Evolutionary conservation across 1,140 invertebrate species (phyloP), one percentile per base, ranked within the genome.

Genomic region (Belonocnema kinseyi): DNA sequence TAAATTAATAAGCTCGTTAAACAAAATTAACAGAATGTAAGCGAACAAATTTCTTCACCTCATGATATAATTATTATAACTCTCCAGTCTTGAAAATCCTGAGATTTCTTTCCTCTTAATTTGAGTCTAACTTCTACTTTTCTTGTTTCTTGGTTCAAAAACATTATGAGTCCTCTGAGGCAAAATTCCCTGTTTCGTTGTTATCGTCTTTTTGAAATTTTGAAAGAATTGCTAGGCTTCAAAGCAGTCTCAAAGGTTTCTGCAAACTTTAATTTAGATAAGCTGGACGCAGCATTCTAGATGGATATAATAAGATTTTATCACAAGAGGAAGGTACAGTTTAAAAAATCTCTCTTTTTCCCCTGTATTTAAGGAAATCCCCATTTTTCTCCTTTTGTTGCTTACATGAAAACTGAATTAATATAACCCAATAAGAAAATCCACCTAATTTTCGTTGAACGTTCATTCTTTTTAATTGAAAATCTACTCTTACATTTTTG

Each of bases 1-100:
- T 78, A 76, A 76, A 77, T 78, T 77, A 80, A 85, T 77, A 77
- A 77, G 83, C 80, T 83, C 82, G 85, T 85, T 85, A 85, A 83
- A 78, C 71, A 82, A 79, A 84, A 85, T 86, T 86, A 84, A 77
- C 40, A 40, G 21, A 66, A 26, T 66, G 8, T 3, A 13, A 8
- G 33, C 8, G 14, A 66, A 61, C 14, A 16, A 61, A 46, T 40
- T 66, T 66, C 46, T 66, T 2, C 61, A 66, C 33, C 61, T 66
- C 4, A 61, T 10, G 7, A 8, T 40, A 33, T 66, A 66, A 66
- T 66, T 66, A 33, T 33, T n/a, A 0, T 66, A 26, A 66, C 26
- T 16, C 61, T 66, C 12, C 6, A n/a, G 21, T 5, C 11, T 11
- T 2, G 40, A 11, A 46, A 46, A 46, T 46, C 7, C 14, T 46